phyloP scores from a whole-genome alignment of 2,888 invertebrate species.

The Nebria brevicollis region DNA sequence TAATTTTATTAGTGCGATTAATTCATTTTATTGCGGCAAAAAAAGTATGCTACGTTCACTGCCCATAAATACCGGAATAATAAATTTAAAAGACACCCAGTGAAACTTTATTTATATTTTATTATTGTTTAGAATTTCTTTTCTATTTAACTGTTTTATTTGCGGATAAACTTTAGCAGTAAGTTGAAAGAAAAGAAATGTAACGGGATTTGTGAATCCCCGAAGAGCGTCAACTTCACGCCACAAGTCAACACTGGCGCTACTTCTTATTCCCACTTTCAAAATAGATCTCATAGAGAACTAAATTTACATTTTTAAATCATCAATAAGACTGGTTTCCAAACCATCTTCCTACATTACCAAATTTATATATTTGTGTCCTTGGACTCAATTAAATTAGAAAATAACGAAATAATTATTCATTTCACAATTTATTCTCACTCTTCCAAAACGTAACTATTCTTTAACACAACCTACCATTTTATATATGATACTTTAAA shows the following conservation, averaged over 20 bases:
- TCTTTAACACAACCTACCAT: no score
- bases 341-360: neutral
- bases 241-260: neutral
- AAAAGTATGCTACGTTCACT: neutral
- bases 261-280: neutral
- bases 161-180: neutral
- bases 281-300: neutral
- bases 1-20: neutral
- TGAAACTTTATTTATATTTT: neutral
- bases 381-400: neutral
- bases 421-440: neutral
- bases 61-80: neutral
- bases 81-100: neutral
- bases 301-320: neutral
- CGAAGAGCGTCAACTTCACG: neutral
- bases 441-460: neutral
- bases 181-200: neutral
- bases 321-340: neutral
- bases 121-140: neutral
- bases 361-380: neutral
- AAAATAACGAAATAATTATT: neutral
- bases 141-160: neutral
- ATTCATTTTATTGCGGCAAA: neutral
- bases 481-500: no score
- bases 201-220: constrained; percentile 1